A percentile compares a stretch with the other conserved stretches of the same genome.
phyloP scores from a whole-genome alignment of 1,140 invertebrate genomes.

The Venturia canescens region DNA sequence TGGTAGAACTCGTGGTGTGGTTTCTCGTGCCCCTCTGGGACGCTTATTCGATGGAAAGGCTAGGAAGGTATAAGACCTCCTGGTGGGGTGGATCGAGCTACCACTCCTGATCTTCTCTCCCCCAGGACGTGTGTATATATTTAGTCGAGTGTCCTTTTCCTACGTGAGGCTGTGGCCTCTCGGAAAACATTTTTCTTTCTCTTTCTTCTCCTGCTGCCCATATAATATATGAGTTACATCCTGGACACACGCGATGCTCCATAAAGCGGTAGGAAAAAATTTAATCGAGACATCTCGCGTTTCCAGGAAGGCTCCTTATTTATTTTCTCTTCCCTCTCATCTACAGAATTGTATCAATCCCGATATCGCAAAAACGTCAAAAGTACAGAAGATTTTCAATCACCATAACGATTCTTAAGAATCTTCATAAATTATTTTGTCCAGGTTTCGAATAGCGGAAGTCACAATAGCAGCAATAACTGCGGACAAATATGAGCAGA shows the following conservation, averaged over 20 bases:
- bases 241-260: constrained; percentile 39
- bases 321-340: background rate
- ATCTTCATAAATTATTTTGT: background rate
- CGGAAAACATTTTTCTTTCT: no score
- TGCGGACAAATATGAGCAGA: constrained; percentile 18
- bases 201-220: no score
- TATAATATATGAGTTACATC: constrained; percentile 58
- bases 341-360: no score
- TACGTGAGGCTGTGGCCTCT: constrained; percentile 27
- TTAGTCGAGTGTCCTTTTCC: constrained; percentile 43
- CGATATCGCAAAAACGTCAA: background rate
- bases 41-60: constrained; percentile 15
- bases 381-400: constrained; percentile 10
- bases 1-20: background rate
- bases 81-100: constrained; percentile 57
- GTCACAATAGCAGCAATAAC: constrained; percentile 6
- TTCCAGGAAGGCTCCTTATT: background rate
- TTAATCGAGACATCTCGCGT: constrained; percentile 11
- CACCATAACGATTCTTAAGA: no score
- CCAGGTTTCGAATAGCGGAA: background rate
- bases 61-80: constrained; percentile 58
- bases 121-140: constrained; percentile 49
- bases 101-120: constrained; percentile 47
- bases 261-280: constrained; percentile 11
- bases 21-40: constrained; percentile 34